Evolutionary conservation across 2,888 invertebrate genomes (phyloP), one percentile per base, ranked within the genome.

Genomic region (Tupiocoris notatus): DNA sequence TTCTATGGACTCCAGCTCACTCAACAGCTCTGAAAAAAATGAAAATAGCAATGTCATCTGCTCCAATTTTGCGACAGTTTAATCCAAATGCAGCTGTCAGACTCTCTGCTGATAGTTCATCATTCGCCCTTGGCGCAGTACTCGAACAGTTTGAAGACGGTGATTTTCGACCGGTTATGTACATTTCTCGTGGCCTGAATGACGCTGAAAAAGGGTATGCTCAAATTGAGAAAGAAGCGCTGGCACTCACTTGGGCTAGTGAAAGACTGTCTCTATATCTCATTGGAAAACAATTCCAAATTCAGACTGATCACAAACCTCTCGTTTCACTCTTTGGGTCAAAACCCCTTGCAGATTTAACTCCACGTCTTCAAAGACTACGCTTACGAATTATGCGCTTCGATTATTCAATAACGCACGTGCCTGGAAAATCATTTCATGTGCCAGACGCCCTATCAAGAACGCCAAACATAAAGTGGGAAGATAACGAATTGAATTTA

Each of bases 341-440:
- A 1, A 84, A 84, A 77, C 77, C 81, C 18, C 76, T 84, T 17
- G 81, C 81, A 65, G 82, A 83, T 9, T 77, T 84, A 2, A 81
- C 83, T 1, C 82, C 83, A 3, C 76, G 83, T 65, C 73, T 84
- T 16, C 83, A 84, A 77, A 64, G 83, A 54, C 81, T 84, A 21
- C 78, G 82, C 59, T 79, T 83, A 77, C 73, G 81, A 12, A 74
- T 83, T 1, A 80, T 82, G 80, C 24, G 82, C 16, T 83, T 79
- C 75, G 70, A 79, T 59, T 83, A 80, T 74, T 63, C 57, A 1
- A 79, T 83, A 2, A 22, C 54, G 20, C 80, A 83, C 78, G 81
- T 81, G 0, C 81, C 82, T 12, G 83, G 82, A 22, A 83, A 82
- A 76, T 75, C 81, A 9, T 71, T 84, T 54, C 76, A 80, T 16